A percentile compares a stretch with the other conserved stretches of the same genome.
phyloP scores from a whole-genome alignment of 92 coral and sea anemone species.

The Hydrozoanthus gracilis region DNA sequence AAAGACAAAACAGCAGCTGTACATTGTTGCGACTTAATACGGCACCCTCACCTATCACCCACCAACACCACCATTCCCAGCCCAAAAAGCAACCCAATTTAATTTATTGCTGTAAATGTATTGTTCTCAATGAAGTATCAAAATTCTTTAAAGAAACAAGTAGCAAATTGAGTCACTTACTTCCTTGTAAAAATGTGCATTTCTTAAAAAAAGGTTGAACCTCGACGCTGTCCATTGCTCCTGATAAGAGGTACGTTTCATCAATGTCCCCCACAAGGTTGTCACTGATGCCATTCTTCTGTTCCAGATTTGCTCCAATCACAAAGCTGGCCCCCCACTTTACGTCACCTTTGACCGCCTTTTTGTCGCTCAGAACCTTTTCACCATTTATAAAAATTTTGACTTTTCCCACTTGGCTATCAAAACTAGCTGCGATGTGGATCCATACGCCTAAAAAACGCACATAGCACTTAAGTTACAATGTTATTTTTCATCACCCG shows the following conservation, averaged over 20 bases:
- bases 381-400: conserved; percentile 68
- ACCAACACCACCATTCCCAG: too few species aligned
- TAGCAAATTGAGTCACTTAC: conserved; percentile 36
- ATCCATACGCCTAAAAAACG: conserved; percentile 70
- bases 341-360: conserved; percentile 53
- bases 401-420: conserved; percentile 69
- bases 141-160: too few species aligned
- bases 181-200: conserved; percentile 60
- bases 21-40: too few species aligned
- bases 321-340: conserved; percentile 66
- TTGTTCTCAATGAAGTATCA: too few species aligned
- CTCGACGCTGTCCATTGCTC: conserved; percentile 56
- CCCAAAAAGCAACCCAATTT: too few species aligned
- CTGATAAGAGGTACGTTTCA: conserved; percentile 65
- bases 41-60: too few species aligned
- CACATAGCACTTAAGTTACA: too few species aligned
- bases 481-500: too few species aligned
- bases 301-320: conserved; percentile 60
- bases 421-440: conserved; percentile 66
- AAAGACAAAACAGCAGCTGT: too few species aligned
- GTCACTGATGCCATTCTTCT: conserved; percentile 39
- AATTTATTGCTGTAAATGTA: too few species aligned
- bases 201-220: conserved; percentile 49
- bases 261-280: conserved; percentile 74
- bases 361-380: conserved; percentile 32